Percentiles rank a stretch among this genome's conserved stretches.
These are phyloP conservation scores for Halcyon badia DNA, from an alignment of 2,797 vertebrate species.

Conservation along the genomic window DNA sequence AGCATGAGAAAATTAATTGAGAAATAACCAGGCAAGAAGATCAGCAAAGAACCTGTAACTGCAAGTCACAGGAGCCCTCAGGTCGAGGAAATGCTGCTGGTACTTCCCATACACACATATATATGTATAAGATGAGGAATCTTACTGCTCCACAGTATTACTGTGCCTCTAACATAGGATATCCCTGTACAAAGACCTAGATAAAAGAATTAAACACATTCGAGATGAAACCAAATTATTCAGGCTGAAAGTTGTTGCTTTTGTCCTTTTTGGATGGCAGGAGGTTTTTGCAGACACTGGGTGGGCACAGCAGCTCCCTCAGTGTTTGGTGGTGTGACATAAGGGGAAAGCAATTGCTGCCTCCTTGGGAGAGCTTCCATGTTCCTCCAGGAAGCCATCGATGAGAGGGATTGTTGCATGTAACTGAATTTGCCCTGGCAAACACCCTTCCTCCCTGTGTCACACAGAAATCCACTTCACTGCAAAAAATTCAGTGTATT, in stretches of 20 bases:
- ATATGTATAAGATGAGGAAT: accelerated
- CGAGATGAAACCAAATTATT: not conserved
- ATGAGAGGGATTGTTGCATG: not conserved
- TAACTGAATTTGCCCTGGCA: not conserved
- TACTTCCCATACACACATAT: not conserved
- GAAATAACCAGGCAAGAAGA: slow-evolving; percentile 9
- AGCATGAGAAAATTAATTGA: not conserved
- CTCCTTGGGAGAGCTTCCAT: not conserved
- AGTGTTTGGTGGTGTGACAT: not conserved
- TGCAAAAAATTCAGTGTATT: not conserved
- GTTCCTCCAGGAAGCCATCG: not conserved
- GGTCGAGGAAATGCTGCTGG: not conserved
- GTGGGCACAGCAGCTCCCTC: not conserved
- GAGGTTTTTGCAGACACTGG: not conserved
- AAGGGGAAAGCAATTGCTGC: not conserved
- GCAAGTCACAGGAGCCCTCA: not conserved
- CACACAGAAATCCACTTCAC: not conserved
- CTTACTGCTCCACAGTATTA: not conserved
- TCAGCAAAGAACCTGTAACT: not conserved
- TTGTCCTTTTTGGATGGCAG: not conserved
- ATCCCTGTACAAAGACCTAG: not conserved
- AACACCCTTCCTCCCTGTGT: not conserved
- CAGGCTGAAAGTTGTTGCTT: not conserved
- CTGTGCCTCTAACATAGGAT: not conserved
- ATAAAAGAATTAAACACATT: not conserved